Evolutionary conservation across 2,888 invertebrate species (phyloP).

Genomic region (Sinelater perroti): DNA sequence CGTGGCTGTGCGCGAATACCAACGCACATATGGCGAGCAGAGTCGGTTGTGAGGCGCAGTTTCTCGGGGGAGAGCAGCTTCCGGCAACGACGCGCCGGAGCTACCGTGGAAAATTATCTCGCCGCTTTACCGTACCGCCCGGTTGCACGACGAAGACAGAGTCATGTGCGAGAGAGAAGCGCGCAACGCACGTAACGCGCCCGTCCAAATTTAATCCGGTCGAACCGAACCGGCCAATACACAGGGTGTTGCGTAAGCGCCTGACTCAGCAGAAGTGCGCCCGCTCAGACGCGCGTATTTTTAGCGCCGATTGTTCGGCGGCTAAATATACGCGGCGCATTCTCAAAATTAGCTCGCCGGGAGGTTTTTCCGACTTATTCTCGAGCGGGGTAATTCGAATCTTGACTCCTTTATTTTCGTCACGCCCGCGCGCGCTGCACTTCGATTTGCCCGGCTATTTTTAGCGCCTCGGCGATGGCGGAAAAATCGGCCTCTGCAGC

Average conservation of each 20-base stretch:
- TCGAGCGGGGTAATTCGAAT: constrained; percentile 1
- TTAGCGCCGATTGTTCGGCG: constrained; percentile 13
- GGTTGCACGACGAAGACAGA: constrained; percentile 24
- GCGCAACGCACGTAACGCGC: constrained; percentile 15
- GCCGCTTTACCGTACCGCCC: constrained; percentile 6
- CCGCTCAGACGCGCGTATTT: constrained; percentile 11
- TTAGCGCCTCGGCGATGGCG: no score
- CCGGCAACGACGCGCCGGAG: not conserved
- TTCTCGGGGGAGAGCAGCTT: not conserved
- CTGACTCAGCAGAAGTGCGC: constrained; percentile 7
- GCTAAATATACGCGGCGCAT: constrained; percentile 4
- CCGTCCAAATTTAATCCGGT: constrained; percentile 20
- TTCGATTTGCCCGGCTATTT: no score
- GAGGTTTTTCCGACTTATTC: not conserved
- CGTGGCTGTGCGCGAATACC: constrained; percentile 53
- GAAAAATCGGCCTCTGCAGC: no score
- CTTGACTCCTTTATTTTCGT: constrained; percentile 6
- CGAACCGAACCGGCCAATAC: constrained; percentile 19
- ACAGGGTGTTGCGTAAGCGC: constrained; percentile 30
- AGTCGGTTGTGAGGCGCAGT: constrained; percentile 17
- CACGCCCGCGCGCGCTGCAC: no score
- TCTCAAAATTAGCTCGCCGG: constrained; percentile 4
- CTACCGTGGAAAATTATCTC: constrained; percentile 1
- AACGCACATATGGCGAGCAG: constrained; percentile 32
- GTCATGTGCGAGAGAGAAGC: constrained; percentile 18